Evolutionary conservation across 2,888 invertebrate genomes (phyloP).

Genomic region (Vesta saturnalis): DNA sequence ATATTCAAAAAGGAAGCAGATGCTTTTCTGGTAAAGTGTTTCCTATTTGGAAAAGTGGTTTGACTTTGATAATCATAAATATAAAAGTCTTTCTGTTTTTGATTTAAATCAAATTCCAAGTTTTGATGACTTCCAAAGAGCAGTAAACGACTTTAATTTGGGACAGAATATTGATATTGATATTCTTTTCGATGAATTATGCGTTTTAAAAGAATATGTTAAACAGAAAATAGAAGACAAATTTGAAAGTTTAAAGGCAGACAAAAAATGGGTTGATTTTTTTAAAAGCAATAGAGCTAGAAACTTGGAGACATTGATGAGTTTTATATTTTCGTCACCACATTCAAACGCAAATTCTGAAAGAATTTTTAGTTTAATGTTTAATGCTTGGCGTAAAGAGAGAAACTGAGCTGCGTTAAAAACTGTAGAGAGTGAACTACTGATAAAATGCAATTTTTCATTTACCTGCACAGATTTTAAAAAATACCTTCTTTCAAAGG

Average conservation of each 20-base stretch:
- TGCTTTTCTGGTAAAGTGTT: neutral
- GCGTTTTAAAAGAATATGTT: neutral
- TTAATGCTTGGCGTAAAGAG: too few species aligned
- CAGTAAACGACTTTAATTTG: neutral
- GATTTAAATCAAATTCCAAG: conserved; percentile 1
- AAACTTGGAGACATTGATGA: neutral
- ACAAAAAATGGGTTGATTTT: conserved; percentile 3
- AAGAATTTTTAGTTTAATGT: too few species aligned
- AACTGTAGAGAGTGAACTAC: neutral
- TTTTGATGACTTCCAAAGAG: conserved; percentile 2
- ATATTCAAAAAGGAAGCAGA: neutral
- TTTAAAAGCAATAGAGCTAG: neutral
- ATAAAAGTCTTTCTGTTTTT: neutral
- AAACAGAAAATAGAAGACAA: conserved; percentile 3
- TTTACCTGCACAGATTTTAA: neutral
- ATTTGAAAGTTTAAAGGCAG: neutral
- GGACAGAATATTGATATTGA: conserved; percentile 3
- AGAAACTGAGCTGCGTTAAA: too few species aligned
- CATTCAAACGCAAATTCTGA: too few species aligned
- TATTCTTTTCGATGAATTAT: neutral
- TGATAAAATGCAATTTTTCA: neutral
- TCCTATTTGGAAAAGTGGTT: neutral
- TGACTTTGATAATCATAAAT: too few species aligned
- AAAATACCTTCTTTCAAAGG: neutral
- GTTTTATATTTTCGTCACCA: too few species aligned